Evolutionary conservation across 2,888 invertebrate genomes (phyloP), one percentile per base, ranked within the genome.

Genomic region (Parapristionchus giblindavisi): DNA sequence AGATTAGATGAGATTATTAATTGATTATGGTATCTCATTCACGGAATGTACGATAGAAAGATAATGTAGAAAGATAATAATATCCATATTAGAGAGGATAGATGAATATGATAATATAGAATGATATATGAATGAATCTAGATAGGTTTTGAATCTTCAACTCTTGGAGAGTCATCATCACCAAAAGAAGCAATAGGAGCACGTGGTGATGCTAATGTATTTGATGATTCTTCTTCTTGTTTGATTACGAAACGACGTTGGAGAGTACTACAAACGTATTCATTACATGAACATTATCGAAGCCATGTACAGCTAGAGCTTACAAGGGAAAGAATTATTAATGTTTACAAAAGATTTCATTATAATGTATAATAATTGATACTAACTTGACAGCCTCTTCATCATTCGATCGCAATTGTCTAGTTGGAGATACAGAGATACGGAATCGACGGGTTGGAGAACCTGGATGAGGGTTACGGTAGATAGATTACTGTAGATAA

Each of bases 351-450:
- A 24, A n/a, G n/a, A n/a, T n/a, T n/a, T n/a, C n/a, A n/a, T n/a
- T n/a, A n/a, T n/a, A n/a, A n/a, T n/a, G n/a, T 24, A 6, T 54
- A 54, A 24, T 54, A n/a, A 54, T 36, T n/a, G 1, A 14, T 2
- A 60, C 56, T 70, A 24, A 71, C 70, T 38, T 66, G 58, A 43
- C 76, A 78, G 76, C 76, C 63, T 78, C 79, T 27, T 77, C 70
- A n/a, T 80, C 77, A 8, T 77, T 66, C 8, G 80, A 74, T 21
- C 52, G 36, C 32, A 87, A 32, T 65, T 77, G 77, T 56, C 85
- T 78, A 2, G 86, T 87, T 11, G 87, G 87, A 17, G 85, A 85
- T 6, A 87, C 85, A 1, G 85, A 85, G 51, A 87, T 87, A 51
- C 87, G 78, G 79, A 87, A 87, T 6, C 86, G 76, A 48, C 81